Base-by-base conservation (phyloP, 2,888 invertebrate genomes). In the Eupithecia abbreviata region DNA sequence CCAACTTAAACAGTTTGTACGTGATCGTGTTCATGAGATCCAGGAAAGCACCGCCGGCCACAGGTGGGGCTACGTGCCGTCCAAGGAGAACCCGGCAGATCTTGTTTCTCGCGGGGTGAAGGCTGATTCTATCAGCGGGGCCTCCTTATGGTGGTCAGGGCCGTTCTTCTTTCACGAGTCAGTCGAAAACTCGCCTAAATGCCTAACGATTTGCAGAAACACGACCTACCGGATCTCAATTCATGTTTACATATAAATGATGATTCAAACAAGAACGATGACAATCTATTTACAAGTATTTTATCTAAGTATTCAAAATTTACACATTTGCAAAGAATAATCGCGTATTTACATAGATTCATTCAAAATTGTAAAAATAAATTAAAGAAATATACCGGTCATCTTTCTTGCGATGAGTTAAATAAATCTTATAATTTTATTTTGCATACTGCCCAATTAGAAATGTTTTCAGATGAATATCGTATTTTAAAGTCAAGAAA, bases 1-100 rank as follows among this genome's bases (percentile, higher is more conserved):
- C 18, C 73, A 72, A 12, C 85, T 85, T 70, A 82, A n/a, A n/a
- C n/a, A n/a, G n/a, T n/a, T n/a, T n/a, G n/a, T 84, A 5, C 77
- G 81, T 1, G 81, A 85, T 71, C 76, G 84, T n/a, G 81, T 85
- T 3, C n/a, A 65, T 72, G 84, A 83, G 72, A 85, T 85, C n/a
- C 79, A 82, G 49, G 82, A 86, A 43, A 72, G 15, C 15, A 82
- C 82, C 2, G 30, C 45, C 45, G 74, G 77, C 18, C 51, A 75
- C 49, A 72, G 68, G 10, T 84, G 83, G 84, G 67, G 80, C 45
- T 82, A 85, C 73, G 83, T 85, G 13, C 82, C 83, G 10, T n/a
- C 81, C 83, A 1, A 71, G 42, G 55, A 76, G 13, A n/a, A 85
- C 71, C 84, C 85, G 4, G 83, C 84, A 5, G 86, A 85, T 77